Conservation (phyloP, 1,140 invertebrate genomes). For the Aphidius gifuensis region DNA sequence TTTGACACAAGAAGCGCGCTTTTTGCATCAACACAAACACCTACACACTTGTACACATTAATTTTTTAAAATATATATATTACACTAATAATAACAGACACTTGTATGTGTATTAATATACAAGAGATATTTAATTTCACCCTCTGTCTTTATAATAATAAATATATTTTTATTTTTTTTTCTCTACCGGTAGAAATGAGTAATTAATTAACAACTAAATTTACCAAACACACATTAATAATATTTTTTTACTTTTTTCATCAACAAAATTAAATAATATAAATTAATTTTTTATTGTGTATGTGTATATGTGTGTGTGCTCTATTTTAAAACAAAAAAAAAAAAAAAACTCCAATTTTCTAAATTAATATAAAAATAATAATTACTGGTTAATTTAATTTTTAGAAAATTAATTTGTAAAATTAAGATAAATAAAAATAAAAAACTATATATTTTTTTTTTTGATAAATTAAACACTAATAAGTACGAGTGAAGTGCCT, state of each 20-base stretch:
- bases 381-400: too few species aligned
- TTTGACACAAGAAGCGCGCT: too few species aligned
- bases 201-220: too few species aligned
- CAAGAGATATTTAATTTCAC: slow-evolving; percentile 37
- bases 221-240: too few species aligned
- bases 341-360: too few species aligned
- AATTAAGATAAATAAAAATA: too few species aligned
- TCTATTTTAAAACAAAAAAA: slow-evolving; percentile 23
- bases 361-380: too few species aligned
- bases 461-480: neutral
- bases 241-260: neutral
- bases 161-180: neutral
- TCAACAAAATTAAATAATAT: neutral
- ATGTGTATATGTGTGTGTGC: too few species aligned
- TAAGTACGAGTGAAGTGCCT: neutral
- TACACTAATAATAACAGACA: slow-evolving; percentile 7
- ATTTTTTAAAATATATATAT: slow-evolving; percentile 21
- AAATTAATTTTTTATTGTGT: slow-evolving; percentile 30
- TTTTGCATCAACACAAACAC: too few species aligned
- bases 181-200: neutral
- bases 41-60: neutral
- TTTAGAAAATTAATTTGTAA: too few species aligned
- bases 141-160: slow-evolving; percentile 31
- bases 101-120: slow-evolving; percentile 24
- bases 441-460: neutral